Percentiles rank a stretch among this genome's conserved stretches.
These are phyloP conservation scores for Drosophila repletoides DNA, from an alignment of 1,140 invertebrate genomes.

Conservation along the genomic window DNA sequence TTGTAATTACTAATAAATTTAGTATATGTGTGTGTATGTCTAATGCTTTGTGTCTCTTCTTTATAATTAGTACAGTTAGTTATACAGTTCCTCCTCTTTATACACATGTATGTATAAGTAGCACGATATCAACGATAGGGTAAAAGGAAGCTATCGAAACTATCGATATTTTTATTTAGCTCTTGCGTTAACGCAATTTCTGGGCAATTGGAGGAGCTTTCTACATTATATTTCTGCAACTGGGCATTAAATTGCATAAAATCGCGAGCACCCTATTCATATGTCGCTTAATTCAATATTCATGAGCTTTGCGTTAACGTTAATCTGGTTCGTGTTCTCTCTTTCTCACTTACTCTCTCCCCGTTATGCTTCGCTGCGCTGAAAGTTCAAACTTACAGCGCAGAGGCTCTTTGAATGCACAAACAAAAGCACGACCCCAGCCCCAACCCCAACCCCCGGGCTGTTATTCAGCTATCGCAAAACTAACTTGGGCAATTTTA, in stretches of 20 bases:
- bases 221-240: conserved; percentile 25
- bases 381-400: conserved; percentile 67
- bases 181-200: not conserved
- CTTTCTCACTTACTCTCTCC: not conserved
- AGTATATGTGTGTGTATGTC: too few species aligned
- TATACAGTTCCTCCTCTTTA: too few species aligned
- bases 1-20: too few species aligned
- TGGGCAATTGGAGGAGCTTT: conserved; percentile 27
- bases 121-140: too few species aligned
- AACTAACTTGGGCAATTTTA: conserved; percentile 52
- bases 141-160: too few species aligned
- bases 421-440: conserved; percentile 18
- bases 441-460: not conserved
- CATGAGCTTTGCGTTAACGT: conserved; percentile 32
- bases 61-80: too few species aligned
- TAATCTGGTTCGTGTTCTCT: not conserved
- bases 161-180: too few species aligned
- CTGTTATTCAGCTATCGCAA: not conserved
- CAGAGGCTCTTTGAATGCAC: not conserved
- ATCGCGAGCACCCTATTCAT: conserved; percentile 48
- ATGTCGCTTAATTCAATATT: conserved; percentile 48
- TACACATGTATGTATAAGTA: too few species aligned
- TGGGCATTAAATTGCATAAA: conserved; percentile 37
- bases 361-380: conserved; percentile 64
- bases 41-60: too few species aligned